Conservation (phyloP, 1,140 invertebrate species). For the Leucophenga varia region DNA sequence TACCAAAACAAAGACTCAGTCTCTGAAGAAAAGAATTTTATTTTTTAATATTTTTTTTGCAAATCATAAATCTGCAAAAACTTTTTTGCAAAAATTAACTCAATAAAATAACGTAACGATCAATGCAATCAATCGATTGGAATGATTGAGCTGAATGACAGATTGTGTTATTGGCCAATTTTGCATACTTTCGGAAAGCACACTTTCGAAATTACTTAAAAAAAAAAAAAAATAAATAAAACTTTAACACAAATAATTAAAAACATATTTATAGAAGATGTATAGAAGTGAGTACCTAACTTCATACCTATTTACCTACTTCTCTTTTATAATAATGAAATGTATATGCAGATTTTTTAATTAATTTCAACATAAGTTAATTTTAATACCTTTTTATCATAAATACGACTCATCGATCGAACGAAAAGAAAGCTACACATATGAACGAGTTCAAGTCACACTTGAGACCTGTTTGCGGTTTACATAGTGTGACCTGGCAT, state of each 20-base stretch:
- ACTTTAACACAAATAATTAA: not conserved
- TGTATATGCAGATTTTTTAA: too few relatives aligned
- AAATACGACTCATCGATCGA: too few relatives aligned
- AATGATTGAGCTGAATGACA: conserved; percentile 39
- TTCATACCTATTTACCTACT: too few relatives aligned
- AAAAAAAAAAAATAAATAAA: conserved; percentile 1
- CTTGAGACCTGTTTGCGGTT: too few relatives aligned
- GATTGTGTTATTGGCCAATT: conserved; percentile 23
- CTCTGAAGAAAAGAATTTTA: conserved; percentile 26
- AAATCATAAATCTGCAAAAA: conserved; percentile 43
- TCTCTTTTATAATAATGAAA: too few relatives aligned
- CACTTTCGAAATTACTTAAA: conserved; percentile 40
- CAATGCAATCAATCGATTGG: conserved; percentile 39
- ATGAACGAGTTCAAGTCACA: too few relatives aligned
- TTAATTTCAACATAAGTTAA: conserved; percentile 50
- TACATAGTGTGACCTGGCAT: too few relatives aligned
- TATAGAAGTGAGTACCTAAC: too few relatives aligned
- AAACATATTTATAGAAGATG: not conserved
- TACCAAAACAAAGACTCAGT: conserved; percentile 32
- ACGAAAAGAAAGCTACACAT: too few relatives aligned
- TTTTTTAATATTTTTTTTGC: conserved; percentile 36
- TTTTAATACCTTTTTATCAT: too few relatives aligned
- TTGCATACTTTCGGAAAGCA: conserved; percentile 39
- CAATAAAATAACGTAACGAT: conserved; percentile 7
- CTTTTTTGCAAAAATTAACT: not conserved